Conservation (phyloP, 2,797 vertebrate species). For the Phataginus tetradactyla region DNA sequence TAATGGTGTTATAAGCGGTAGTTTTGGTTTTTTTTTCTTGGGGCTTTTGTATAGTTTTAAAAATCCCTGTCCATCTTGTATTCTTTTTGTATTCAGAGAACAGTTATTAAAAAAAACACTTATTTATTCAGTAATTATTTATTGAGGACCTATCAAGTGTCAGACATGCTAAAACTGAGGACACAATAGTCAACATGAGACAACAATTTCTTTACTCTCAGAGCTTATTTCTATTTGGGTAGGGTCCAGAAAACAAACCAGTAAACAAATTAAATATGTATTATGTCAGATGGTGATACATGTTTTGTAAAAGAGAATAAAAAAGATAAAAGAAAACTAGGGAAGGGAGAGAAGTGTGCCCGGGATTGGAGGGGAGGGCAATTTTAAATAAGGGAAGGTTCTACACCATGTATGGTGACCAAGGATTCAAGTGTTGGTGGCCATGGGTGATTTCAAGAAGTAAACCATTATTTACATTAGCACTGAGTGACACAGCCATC, state of each 20-base stretch:
- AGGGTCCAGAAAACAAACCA: neutral
- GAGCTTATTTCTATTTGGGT: neutral
- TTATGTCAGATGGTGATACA: neutral
- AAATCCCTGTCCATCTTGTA: neutral
- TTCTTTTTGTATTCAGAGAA: conserved; percentile 9
- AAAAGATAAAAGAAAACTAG: neutral
- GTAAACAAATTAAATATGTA: neutral
- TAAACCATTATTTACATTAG: neutral
- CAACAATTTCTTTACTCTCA: neutral
- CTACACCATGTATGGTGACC: neutral
- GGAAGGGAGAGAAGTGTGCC: neutral
- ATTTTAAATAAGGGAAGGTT: neutral
- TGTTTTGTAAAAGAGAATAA: neutral
- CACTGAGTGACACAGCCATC: neutral
- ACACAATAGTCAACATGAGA: neutral
- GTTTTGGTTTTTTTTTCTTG: neutral
- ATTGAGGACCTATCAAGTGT: neutral
- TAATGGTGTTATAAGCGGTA: neutral
- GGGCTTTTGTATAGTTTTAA: neutral
- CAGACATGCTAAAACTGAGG: neutral
- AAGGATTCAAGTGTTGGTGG: neutral
- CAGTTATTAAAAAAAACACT: neutral
- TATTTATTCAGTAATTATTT: neutral
- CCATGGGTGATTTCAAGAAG: neutral
- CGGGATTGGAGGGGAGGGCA: neutral